Conservation (phyloP, 2,797 vertebrate species). For the Lateolabrax maculatus region DNA sequence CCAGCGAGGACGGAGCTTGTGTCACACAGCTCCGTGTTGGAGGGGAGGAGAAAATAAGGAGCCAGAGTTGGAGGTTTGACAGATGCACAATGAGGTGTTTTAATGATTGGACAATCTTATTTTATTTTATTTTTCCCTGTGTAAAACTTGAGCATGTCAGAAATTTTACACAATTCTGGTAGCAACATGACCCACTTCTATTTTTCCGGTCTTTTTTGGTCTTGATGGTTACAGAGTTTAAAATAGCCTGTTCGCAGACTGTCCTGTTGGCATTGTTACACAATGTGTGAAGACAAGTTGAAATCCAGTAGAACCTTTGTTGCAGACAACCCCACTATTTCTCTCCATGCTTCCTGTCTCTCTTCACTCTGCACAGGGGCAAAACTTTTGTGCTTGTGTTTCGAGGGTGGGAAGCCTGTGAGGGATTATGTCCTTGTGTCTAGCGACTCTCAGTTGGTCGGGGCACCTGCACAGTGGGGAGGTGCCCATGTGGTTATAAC, state of each 20-base stretch:
- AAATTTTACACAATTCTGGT: constrained; percentile 9
- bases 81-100: constrained; percentile 15
- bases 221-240: background rate
- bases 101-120: constrained; percentile 21
- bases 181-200: background rate
- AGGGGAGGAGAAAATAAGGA: constrained; percentile 35
- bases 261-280: constrained; percentile 27
- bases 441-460: background rate
- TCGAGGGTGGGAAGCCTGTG: background rate
- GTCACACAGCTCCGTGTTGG: constrained; percentile 28
- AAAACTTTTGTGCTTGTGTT: background rate
- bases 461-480: background rate
- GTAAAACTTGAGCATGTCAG: constrained; percentile 26
- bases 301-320: background rate
- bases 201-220: background rate
- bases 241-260: constrained; percentile 34
- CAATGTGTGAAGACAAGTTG: background rate
- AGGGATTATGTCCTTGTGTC: background rate
- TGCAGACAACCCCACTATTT: background rate
- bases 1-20: constrained; percentile 44
- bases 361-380: background rate
- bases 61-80: constrained; percentile 14
- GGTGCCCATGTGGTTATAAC: background rate
- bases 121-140: constrained; percentile 10
- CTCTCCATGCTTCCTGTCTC: background rate